phyloP scores from a whole-genome alignment of 2,113 vertebrate genomes.

The Oncorhynchus kisutch region DNA sequence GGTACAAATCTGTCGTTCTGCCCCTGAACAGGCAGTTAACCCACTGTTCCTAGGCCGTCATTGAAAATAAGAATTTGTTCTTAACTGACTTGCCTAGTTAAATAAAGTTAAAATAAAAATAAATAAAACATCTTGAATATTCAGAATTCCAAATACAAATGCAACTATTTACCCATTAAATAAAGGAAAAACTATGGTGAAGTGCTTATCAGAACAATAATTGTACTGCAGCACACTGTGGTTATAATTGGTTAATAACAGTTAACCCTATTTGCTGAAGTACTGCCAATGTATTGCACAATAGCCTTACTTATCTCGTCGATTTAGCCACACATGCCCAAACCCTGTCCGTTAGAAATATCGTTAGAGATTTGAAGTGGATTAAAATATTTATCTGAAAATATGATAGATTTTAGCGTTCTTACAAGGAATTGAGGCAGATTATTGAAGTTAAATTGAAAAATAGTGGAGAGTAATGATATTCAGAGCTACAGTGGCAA shows the following conservation, averaged over 20 bases:
- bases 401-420: conserved; percentile 32
- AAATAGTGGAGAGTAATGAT: conserved; percentile 31
- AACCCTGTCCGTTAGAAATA: conserved; percentile 31
- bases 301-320: conserved; percentile 14
- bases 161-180: too few species aligned
- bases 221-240: background rate
- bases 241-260: conserved; percentile 5
- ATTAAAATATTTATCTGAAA: conserved; percentile 60
- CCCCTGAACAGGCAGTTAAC: too few species aligned
- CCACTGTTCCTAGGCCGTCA: too few species aligned
- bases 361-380: conserved; percentile 46
- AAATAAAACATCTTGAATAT: too few species aligned
- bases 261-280: background rate
- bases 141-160: too few species aligned
- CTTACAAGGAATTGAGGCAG: conserved; percentile 45
- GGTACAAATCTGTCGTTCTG: too few species aligned
- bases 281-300: too few species aligned
- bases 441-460: conserved; percentile 40
- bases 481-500: conserved; percentile 26
- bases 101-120: too few species aligned
- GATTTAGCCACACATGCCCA: conserved; percentile 10
- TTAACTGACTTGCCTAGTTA: too few species aligned
- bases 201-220: too few species aligned
- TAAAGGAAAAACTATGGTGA: too few species aligned
- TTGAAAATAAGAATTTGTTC: too few species aligned